Evolutionary conservation across 2,113 vertebrate species (phyloP), one percentile per base, ranked within the genome.

Genomic region (Grus americana): DNA sequence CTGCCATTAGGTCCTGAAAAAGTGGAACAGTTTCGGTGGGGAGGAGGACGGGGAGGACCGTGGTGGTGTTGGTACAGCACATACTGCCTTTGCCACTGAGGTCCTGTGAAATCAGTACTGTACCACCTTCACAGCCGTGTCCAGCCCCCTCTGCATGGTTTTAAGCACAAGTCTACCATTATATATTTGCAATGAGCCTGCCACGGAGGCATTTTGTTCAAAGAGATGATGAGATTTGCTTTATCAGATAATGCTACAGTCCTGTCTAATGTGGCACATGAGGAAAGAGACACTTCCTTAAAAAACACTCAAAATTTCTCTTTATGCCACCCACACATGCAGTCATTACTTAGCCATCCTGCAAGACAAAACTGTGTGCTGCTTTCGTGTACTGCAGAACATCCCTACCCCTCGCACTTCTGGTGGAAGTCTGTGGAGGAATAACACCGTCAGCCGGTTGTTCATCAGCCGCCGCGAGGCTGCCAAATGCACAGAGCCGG

Each of bases 151-250:
- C 54, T 72, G 16, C 12, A 26, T 32, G 21, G 21, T 72, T 81
- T 89, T 32, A 57, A 94, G 42, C n/a, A 90, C 38, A 83, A 83
- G 3, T 2, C 47, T 49, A 59, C 10, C 54, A 55, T 57, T 72
- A 17, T 71, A 26, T 4, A 20, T 36, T 59, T 72, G 19, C 73
- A 88, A 58, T 2, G 15, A 52, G 34, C 24, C 71, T 40, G 42
- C 49, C 55, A 17, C 66, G 52, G 72, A 52, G 70, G n/a, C 47
- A 7, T 58, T 86, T 79, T 49, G 7, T 85, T 94, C 91, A 94
- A 81, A 95, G 86, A 92, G 72, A 84, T 72, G 44, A 16, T 29
- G 68, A 78, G 88, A 91, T 95, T 88, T 68, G 17, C 21, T 89
- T 52, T 27, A 95, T 94, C 92, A 81, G 92, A 88, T 93, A 91